Evolutionary conservation across 2,113 vertebrate genomes (phyloP).

Genomic region (Pyxicephalus adspersus): DNA sequence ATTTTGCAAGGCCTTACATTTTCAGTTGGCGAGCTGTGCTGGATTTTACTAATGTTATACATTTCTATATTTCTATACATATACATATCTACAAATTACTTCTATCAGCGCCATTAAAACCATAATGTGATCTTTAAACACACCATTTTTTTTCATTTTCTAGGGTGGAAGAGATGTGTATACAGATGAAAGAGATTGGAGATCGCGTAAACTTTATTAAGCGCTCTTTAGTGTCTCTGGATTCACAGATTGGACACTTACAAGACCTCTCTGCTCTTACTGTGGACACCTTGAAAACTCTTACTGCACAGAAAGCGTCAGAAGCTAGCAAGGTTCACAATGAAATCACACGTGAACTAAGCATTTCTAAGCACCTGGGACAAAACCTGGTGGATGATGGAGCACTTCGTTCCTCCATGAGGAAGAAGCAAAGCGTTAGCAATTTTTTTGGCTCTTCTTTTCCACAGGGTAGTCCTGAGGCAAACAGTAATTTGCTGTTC

Average conservation of each 20-base stretch:
- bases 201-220: constrained; percentile 98
- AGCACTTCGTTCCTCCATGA: constrained; percentile 82
- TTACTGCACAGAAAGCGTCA: constrained; percentile 95
- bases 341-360: constrained; percentile 93
- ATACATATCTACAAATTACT: too few relatives aligned
- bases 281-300: constrained; percentile 96
- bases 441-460: constrained; percentile 82
- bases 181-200: constrained; percentile 96
- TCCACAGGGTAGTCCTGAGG: constrained; percentile 78
- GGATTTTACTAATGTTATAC: too few relatives aligned
- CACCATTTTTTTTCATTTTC: background rate
- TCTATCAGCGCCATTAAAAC: background rate
- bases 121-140: too few relatives aligned
- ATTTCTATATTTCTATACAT: too few relatives aligned
- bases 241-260: constrained; percentile 97
- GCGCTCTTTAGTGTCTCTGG: constrained; percentile 92
- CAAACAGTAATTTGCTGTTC: constrained; percentile 85
- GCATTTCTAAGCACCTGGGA: constrained; percentile 93
- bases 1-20: too few relatives aligned
- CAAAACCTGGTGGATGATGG: constrained; percentile 85
- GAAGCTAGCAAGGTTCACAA: constrained; percentile 97
- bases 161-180: constrained; percentile 95
- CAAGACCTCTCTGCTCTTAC: constrained; percentile 96
- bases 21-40: too few relatives aligned
- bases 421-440: constrained; percentile 86